These are phyloP conservation scores for Synanthedon tipuliformis DNA, from an alignment of 2,888 invertebrate genomes.

Conservation along the genomic window DNA sequence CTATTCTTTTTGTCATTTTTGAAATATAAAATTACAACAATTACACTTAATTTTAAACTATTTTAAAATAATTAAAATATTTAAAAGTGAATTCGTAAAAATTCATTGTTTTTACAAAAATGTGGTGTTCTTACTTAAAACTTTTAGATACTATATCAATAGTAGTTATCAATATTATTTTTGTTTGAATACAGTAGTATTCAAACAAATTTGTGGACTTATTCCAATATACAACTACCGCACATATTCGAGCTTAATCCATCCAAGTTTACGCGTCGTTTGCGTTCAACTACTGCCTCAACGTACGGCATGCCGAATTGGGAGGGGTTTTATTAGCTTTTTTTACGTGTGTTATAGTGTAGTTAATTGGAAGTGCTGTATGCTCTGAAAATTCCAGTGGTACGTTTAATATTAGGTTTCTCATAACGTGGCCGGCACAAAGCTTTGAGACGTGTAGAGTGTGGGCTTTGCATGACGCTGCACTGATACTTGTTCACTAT, in stretches of 20 bases:
- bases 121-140: no score
- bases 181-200: no score
- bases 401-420: neutral
- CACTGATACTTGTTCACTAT: no score
- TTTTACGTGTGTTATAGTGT: constrained; percentile 4
- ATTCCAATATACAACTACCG: neutral
- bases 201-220: neutral
- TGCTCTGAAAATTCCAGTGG: neutral
- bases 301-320: constrained; percentile 24
- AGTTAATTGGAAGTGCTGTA: constrained; percentile 11
- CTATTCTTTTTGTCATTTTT: no score
- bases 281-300: constrained; percentile 30
- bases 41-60: no score
- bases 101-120: no score
- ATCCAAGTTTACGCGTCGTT: constrained; percentile 45
- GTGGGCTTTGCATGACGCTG: neutral
- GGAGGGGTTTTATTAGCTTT: constrained; percentile 18
- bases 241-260: constrained; percentile 31
- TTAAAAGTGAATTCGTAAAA: no score
- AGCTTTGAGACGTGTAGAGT: neutral
- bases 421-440: neutral
- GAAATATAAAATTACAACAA: no score
- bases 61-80: no score
- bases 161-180: no score
- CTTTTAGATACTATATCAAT: neutral